Conservation (phyloP, 2,888 invertebrate species). For the Diloba caeruleocephala region DNA sequence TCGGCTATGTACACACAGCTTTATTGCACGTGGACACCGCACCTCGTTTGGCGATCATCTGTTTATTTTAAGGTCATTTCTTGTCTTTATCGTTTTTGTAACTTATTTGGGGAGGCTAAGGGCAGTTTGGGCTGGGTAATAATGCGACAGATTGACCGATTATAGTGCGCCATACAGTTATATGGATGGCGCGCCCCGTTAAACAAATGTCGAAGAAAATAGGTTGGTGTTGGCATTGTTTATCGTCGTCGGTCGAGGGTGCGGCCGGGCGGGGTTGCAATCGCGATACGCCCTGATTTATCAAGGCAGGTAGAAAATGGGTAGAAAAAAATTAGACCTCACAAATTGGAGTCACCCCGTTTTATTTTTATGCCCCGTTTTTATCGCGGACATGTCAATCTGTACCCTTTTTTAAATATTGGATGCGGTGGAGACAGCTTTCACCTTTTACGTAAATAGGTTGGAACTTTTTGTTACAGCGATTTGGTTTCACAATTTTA, state of each 20-base stretch:
- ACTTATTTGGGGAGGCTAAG: slow-evolving; percentile 68
- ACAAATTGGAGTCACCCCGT: slow-evolving; percentile 69
- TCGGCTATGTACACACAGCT: slow-evolving; percentile 77
- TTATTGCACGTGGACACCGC: slow-evolving; percentile 81
- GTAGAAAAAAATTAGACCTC: slow-evolving; percentile 66
- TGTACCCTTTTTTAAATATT: slow-evolving; percentile 57
- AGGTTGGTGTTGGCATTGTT: slow-evolving; percentile 68
- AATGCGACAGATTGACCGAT: slow-evolving; percentile 73
- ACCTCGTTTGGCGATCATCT: slow-evolving; percentile 83
- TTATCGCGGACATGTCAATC: slow-evolving; percentile 49
- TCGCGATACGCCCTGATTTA: slow-evolving; percentile 77
- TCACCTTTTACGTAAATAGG: slow-evolving; percentile 48
- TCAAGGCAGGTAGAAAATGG: slow-evolving; percentile 64
- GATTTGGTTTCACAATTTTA: slow-evolving; percentile 34
- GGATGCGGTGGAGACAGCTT: slow-evolving; percentile 44
- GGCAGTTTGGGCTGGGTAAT: slow-evolving; percentile 68
- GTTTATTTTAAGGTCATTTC: slow-evolving; percentile 86
- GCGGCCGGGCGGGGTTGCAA: slow-evolving; percentile 73
- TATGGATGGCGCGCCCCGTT: slow-evolving; percentile 78
- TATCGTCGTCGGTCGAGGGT: slow-evolving; percentile 69
- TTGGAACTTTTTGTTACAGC: slow-evolving; percentile 18
- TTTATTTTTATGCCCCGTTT: slow-evolving; percentile 57
- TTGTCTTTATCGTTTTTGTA: slow-evolving; percentile 79
- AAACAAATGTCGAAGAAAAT: slow-evolving; percentile 79
- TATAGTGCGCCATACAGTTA: slow-evolving; percentile 75